Percentiles rank a stretch among this genome's conserved stretches.
Conservation (phyloP, 2,888 invertebrate genomes). For the Cremastinae sp. region DNA sequence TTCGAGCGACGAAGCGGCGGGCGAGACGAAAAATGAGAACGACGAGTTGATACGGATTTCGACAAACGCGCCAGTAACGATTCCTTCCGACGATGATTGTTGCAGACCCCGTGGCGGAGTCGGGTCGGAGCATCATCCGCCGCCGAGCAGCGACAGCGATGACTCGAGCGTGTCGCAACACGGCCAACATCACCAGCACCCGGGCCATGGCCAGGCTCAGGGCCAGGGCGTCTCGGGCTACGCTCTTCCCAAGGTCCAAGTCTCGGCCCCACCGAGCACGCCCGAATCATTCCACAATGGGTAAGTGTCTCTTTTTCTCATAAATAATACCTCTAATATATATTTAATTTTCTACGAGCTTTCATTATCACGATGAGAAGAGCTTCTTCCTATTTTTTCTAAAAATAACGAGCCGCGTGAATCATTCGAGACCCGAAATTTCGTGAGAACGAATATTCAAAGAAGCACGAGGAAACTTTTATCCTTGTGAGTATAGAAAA, state of each 20-base stretch:
- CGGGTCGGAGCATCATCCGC: slow-evolving; percentile 72
- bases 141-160: slow-evolving; percentile 76
- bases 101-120: slow-evolving; percentile 76
- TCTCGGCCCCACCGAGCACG: slow-evolving; percentile 74
- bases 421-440: too few species aligned
- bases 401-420: too few species aligned
- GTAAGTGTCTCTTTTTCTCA: too few species aligned
- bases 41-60: too few species aligned
- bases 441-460: too few species aligned
- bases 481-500: not conserved
- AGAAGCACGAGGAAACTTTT: too few species aligned
- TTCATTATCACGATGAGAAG: too few species aligned
- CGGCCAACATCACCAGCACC: slow-evolving; percentile 66
- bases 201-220: slow-evolving; percentile 61
- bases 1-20: too few species aligned
- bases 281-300: slow-evolving; percentile 73
- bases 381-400: too few species aligned
- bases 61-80: too few species aligned
- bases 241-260: slow-evolving; percentile 75
- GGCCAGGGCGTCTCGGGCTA: slow-evolving; percentile 68
- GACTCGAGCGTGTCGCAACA: slow-evolving; percentile 72
- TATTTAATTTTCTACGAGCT: too few species aligned
- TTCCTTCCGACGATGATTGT: slow-evolving; percentile 42
- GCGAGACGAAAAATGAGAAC: not conserved
- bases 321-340: not conserved